phyloP scores from a whole-genome alignment of 64 coral and sea anemone species.

The Trachythela sp. region DNA sequence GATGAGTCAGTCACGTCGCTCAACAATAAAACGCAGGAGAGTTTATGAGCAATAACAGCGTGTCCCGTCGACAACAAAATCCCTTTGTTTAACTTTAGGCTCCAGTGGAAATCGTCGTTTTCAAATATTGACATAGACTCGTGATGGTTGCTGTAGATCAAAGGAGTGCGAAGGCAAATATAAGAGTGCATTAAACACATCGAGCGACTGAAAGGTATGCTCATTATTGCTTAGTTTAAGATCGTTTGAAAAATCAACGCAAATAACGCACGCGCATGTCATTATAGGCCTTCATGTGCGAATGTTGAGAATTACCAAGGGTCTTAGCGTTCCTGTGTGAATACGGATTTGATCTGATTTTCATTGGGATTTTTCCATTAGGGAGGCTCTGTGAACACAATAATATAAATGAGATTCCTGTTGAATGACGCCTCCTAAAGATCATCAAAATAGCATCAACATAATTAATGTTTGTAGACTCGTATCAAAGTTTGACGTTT shows the following conservation, averaged over 20 bases:
- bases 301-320: background rate
- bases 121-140: slow-evolving; percentile 28
- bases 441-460: slow-evolving; percentile 26
- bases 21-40: background rate
- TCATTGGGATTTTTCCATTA: slow-evolving; percentile 27
- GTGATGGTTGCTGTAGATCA: slow-evolving; percentile 11
- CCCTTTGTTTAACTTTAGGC: slow-evolving; percentile 27
- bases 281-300: background rate
- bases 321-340: slow-evolving; percentile 22
- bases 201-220: slow-evolving; percentile 20
- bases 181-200: slow-evolving; percentile 6
- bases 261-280: background rate
- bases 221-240: slow-evolving; percentile 7
- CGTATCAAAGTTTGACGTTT: slow-evolving; percentile 18
- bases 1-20: background rate
- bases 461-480: slow-evolving; percentile 30
- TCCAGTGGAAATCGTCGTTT: slow-evolving; percentile 14
- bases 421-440: background rate
- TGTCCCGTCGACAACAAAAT: slow-evolving; percentile 26
- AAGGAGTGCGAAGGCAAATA: slow-evolving; percentile 25
- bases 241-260: background rate
- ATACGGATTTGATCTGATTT: slow-evolving; percentile 30
- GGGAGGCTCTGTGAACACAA: slow-evolving; percentile 13
- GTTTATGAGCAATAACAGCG: background rate
- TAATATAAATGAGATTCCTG: slow-evolving; percentile 28